Base-by-base conservation (phyloP, 2,797 vertebrate genomes). In the Siniperca scherzeri region DNA sequence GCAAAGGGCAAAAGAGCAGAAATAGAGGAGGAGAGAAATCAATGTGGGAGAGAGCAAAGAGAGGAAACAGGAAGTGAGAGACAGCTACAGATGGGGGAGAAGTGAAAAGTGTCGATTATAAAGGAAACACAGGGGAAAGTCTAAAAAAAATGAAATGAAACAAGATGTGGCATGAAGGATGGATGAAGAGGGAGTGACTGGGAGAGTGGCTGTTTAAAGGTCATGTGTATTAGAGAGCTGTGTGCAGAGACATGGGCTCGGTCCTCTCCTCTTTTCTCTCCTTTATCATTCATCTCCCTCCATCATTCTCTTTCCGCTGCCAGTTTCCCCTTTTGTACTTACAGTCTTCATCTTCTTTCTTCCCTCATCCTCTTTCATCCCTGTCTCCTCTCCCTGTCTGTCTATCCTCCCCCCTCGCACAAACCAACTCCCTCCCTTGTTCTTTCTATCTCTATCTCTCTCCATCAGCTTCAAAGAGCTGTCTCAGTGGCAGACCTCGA, bases 391-490 rank as follows among this genome's bases (percentile, higher is more conserved):
- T 46, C 55, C 70, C 38, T 52, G 33, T 61, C 81, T 74, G 68
- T 79, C 81, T 82, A 12, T 77, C 57, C 68, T 74, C 27, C 12
- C 13, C 61, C 56, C 25, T 21, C 17, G 10, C 71, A 78, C 71
- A 77, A 48, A 65, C 85, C 74, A n/a, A 52, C 46, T 62, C 81
- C 61, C 71, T 62, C 74, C 50, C 72, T 73, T n/a, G 3, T 44
- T 61, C 59, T 55, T 30, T 50, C 42, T 78, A 77, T 70, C 70
- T 87, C 88, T 60, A 82, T 93, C 87, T 84, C 88, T 57, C 85
- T 88, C 91, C 87, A 92, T 94, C 92, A 93, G 91, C 92, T 90
- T 94, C 93, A 94, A 94, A 94, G 93, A 84, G 81, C 83, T 38
- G 84, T 90, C 90, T 93, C 88, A 55, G 72, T 92, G 81, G 86